A percentile compares a stretch with the other conserved stretches of the same genome.
Evolutionary conservation across 2,113 vertebrate species (phyloP).

Genomic region (Gallinago undulata): DNA sequence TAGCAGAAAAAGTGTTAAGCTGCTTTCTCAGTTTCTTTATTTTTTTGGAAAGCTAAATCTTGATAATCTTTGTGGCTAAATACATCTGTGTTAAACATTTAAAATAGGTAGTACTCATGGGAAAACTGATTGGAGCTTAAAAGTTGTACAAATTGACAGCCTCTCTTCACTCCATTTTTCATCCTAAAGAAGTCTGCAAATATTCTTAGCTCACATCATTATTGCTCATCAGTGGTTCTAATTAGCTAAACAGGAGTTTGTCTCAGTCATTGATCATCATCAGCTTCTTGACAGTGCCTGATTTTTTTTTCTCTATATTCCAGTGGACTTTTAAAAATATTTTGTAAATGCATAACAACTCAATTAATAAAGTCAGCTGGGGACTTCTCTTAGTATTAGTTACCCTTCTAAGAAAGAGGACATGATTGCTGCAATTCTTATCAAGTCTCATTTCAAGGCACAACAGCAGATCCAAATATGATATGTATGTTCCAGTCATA

Average conservation of each 20-base stretch:
- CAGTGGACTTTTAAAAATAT: conserved; percentile 2
- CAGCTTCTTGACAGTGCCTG: conserved; percentile 79
- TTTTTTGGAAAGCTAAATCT: conserved; percentile 62
- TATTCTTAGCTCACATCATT: conserved; percentile 83
- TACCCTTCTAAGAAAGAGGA: neutral
- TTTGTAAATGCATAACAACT: conserved; percentile 30
- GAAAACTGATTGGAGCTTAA: conserved; percentile 77
- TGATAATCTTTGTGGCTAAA: conserved; percentile 68
- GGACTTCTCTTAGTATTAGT: neutral
- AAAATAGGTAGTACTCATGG: conserved; percentile 71
- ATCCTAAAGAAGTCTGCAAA: conserved; percentile 84
- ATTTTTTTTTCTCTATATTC: conserved; percentile 43
- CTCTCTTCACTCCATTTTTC: conserved; percentile 84
- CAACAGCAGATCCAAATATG: neutral
- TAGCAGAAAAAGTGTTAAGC: conserved; percentile 59
- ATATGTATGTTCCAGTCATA: neutral
- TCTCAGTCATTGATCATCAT: conserved; percentile 87
- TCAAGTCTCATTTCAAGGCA: neutral
- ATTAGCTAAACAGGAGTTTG: conserved; percentile 85
- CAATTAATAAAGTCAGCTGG: conserved; percentile 22
- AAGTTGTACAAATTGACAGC: conserved; percentile 79
- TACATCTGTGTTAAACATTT: conserved; percentile 72
- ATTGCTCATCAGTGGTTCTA: conserved; percentile 87
- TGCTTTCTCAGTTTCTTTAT: conserved; percentile 64
- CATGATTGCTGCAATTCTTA: neutral